phyloP scores from a whole-genome alignment of 2,888 invertebrate species.

The Gonocerus acuteangulatus region DNA sequence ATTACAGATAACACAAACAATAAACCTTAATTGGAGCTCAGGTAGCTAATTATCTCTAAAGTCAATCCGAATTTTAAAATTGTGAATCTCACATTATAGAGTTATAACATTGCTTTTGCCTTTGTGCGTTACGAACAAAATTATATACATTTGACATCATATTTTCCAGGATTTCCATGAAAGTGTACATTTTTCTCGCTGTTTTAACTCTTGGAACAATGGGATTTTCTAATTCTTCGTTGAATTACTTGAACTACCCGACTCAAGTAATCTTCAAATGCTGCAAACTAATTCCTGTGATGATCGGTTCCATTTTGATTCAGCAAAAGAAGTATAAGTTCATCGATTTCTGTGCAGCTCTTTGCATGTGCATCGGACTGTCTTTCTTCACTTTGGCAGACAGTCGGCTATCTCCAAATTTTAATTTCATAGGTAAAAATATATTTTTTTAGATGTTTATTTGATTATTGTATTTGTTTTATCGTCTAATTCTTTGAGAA shows the following conservation, averaged over 20 bases:
- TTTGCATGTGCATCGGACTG: constrained; percentile 80
- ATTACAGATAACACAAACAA: too few species aligned
- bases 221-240: constrained; percentile 89
- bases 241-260: constrained; percentile 92
- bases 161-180: constrained; percentile 76
- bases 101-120: too few species aligned
- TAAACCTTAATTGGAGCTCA: too few species aligned
- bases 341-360: constrained; percentile 75
- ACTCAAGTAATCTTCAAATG: constrained; percentile 92
- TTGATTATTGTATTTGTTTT: constrained; percentile 14
- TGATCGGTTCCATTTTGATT: constrained; percentile 87
- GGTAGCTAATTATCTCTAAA: too few species aligned
- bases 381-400: constrained; percentile 85
- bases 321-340: constrained; percentile 78
- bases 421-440: constrained; percentile 52
- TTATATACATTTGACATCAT: too few species aligned
- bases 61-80: too few species aligned
- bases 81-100: too few species aligned
- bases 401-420: constrained; percentile 52
- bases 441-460: too few species aligned
- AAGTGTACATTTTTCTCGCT: constrained; percentile 72
- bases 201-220: constrained; percentile 87
- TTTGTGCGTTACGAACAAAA: too few species aligned
- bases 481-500: too few species aligned
- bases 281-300: constrained; percentile 91